A percentile compares a stretch with the other conserved stretches of the same genome.
These are phyloP conservation scores for Spilogale gracilis DNA, from an alignment of 2,113 vertebrate genomes.

Conservation along the genomic window DNA sequence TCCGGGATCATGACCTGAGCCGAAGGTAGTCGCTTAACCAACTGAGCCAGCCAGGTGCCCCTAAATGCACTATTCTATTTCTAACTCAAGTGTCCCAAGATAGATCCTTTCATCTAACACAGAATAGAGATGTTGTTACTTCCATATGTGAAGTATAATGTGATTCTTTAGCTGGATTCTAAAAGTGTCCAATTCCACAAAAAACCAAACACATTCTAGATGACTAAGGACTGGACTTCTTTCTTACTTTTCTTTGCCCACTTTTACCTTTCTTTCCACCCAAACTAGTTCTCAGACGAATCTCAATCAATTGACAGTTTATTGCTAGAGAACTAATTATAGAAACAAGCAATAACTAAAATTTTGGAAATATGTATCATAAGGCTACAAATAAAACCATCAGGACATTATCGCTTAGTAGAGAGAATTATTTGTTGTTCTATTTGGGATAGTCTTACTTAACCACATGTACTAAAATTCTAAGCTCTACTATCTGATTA, in stretches of 20 bases:
- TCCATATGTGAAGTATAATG: neutral
- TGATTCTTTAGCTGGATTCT: neutral
- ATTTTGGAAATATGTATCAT: neutral
- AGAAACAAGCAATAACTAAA: neutral
- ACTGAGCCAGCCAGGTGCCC: too few relatives aligned
- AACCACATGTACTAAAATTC: constrained; percentile 32
- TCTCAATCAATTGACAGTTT: neutral
- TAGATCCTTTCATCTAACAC: neutral
- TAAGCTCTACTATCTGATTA: neutral
- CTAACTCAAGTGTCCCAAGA: neutral
- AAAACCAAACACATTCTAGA: neutral
- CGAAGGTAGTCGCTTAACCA: too few relatives aligned
- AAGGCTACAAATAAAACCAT: constrained; percentile 6
- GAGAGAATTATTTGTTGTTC: neutral
- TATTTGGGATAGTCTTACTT: neutral
- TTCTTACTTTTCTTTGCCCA: neutral
- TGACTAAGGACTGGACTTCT: neutral
- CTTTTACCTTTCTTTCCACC: neutral
- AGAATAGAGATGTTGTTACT: neutral
- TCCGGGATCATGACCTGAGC: too few relatives aligned
- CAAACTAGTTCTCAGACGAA: neutral
- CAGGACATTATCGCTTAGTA: neutral
- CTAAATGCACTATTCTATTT: neutral
- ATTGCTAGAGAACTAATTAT: constrained; percentile 50
- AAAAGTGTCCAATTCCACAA: neutral